phyloP scores from a whole-genome alignment of 1,140 invertebrate species.

The Trichogramma pretiosum region DNA sequence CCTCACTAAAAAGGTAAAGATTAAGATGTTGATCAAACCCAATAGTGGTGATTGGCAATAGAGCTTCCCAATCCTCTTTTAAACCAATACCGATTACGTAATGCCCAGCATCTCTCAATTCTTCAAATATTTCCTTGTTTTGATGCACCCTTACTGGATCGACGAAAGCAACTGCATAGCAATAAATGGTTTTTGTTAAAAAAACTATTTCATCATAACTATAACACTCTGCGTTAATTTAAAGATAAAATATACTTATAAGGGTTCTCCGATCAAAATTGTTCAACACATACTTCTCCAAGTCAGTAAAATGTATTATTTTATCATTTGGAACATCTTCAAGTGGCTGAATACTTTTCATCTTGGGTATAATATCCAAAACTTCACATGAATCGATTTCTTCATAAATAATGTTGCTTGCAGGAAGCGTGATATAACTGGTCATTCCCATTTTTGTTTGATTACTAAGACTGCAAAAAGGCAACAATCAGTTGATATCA shows the following conservation, averaged over 20 bases:
- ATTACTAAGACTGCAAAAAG: slow-evolving; percentile 17
- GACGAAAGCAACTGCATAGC: slow-evolving; percentile 23
- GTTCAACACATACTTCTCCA: slow-evolving; percentile 18
- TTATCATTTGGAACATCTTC: not conserved
- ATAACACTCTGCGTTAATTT: too few species aligned
- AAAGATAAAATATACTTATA: slow-evolving; percentile 25
- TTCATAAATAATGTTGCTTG: slow-evolving; percentile 18
- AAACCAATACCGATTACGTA: slow-evolving; percentile 22
- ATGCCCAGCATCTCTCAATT: slow-evolving; percentile 22
- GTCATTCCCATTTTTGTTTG: slow-evolving; percentile 24
- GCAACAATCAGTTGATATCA: too few species aligned
- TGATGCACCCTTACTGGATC: slow-evolving; percentile 16
- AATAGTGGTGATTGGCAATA: slow-evolving; percentile 21
- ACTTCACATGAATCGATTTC: slow-evolving; percentile 22
- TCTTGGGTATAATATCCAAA: too few species aligned
- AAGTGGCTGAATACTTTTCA: too few species aligned
- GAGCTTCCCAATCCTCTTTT: slow-evolving; percentile 18
- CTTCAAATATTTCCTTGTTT: slow-evolving; percentile 15
- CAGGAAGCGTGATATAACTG: slow-evolving; percentile 9
- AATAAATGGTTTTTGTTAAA: slow-evolving; percentile 3
- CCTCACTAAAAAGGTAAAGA: slow-evolving; percentile 21
- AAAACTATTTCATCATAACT: not conserved
- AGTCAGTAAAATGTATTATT: slow-evolving; percentile 3
- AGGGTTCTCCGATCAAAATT: slow-evolving; percentile 22
- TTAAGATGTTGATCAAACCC: slow-evolving; percentile 21